phyloP scores from a whole-genome alignment of 2,797 vertebrate genomes.

The Anisognathus igniventris region DNA sequence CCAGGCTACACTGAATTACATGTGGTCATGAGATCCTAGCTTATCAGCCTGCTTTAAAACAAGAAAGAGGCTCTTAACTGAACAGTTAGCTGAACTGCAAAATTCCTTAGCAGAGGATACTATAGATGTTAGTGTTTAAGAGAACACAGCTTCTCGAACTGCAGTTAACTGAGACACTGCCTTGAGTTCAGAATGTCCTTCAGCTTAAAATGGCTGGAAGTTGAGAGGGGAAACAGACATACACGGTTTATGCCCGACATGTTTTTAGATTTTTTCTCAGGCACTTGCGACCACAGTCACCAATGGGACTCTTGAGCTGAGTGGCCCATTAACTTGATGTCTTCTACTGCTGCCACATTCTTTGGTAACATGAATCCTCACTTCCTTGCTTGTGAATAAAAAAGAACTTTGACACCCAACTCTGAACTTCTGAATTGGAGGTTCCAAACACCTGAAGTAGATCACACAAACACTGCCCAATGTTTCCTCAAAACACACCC shows the following conservation, averaged over 20 bases:
- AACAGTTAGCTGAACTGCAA: background rate
- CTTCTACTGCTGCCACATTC: background rate
- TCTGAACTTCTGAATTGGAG: background rate
- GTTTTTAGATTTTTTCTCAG: background rate
- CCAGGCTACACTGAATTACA: background rate
- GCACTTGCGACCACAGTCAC: background rate
- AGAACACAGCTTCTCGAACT: background rate
- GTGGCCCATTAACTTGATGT: background rate
- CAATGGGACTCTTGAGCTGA: fast-evolving
- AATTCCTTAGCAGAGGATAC: background rate
- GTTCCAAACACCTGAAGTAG: background rate
- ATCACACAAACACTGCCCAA: background rate
- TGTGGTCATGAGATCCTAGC: background rate
- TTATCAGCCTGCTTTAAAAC: background rate
- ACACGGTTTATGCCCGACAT: fast-evolving
- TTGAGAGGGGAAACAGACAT: background rate
- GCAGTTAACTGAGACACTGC: background rate
- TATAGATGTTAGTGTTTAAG: background rate
- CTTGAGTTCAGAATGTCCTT: background rate
- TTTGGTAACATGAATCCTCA: background rate
- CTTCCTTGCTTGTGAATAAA: background rate
- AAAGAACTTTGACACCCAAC: background rate
- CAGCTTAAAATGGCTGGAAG: background rate
- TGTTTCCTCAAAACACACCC: background rate
- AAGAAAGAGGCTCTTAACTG: background rate